These are phyloP conservation scores for Tonatia bakeri DNA, from an alignment of 2,113 vertebrate genomes.

Conservation along the genomic window DNA sequence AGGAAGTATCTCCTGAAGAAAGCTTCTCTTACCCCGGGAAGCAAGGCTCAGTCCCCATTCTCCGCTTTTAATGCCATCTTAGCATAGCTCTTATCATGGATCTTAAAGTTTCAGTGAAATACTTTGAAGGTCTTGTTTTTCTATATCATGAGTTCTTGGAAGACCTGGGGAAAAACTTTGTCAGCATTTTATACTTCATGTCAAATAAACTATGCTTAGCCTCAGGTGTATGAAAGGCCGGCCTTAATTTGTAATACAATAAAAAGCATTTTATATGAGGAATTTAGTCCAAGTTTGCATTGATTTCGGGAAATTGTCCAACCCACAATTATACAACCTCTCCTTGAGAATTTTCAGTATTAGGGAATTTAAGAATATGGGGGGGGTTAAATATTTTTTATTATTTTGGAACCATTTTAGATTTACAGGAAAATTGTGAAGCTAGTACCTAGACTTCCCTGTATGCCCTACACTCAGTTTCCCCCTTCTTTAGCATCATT, in stretches of 20 bases:
- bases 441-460: neutral
- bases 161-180: neutral
- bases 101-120: neutral
- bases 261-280: neutral
- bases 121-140: neutral
- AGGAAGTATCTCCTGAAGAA: neutral
- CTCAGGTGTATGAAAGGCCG: neutral
- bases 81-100: fast-evolving
- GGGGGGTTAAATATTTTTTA: neutral
- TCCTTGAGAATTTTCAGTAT: neutral
- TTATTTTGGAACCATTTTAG: neutral
- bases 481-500: neutral
- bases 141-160: neutral
- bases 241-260: neutral
- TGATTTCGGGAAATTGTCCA: neutral
- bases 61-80: neutral
- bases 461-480: fast-evolving
- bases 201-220: neutral
- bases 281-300: neutral
- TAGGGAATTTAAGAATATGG: neutral
- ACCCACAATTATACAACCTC: neutral
- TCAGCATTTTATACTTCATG: neutral
- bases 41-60: neutral
- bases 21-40: fast-evolving
- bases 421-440: neutral